Conservation (phyloP, 2,797 vertebrate species). For the Pteropus rufus region DNA sequence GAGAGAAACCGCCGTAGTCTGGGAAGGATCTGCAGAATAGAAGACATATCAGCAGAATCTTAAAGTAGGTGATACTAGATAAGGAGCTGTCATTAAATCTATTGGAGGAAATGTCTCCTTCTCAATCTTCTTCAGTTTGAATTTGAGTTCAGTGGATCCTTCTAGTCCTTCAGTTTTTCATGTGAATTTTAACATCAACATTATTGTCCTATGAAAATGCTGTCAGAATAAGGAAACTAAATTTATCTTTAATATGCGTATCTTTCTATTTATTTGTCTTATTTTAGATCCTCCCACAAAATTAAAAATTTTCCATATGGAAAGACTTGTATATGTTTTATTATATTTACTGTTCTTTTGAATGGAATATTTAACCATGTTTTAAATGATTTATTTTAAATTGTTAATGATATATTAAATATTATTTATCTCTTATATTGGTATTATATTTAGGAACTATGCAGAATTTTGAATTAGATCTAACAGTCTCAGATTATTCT, state of each 20-base stretch:
- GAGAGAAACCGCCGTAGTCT: background rate
- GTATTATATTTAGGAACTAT: background rate
- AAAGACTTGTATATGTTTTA: background rate
- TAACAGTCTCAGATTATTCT: background rate
- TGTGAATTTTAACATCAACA: background rate
- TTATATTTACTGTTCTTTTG: background rate
- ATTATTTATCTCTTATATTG: background rate
- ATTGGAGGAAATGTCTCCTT: background rate
- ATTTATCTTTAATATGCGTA: background rate
- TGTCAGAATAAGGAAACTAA: background rate
- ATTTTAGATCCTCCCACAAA: background rate
- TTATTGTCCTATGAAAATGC: background rate
- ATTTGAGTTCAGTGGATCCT: background rate
- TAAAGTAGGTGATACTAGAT: background rate
- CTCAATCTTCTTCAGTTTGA: background rate
- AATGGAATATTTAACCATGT: background rate
- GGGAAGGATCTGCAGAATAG: background rate
- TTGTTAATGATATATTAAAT: background rate
- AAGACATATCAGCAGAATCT: background rate
- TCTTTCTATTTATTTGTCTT: background rate
- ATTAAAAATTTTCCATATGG: background rate
- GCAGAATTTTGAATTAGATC: background rate
- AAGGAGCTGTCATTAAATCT: background rate
- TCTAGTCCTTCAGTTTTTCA: background rate
- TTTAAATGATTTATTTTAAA: slow-evolving; percentile 14